Evolutionary conservation across 1,140 invertebrate species (phyloP).

Genomic region (Caenorhabditis remanei): DNA sequence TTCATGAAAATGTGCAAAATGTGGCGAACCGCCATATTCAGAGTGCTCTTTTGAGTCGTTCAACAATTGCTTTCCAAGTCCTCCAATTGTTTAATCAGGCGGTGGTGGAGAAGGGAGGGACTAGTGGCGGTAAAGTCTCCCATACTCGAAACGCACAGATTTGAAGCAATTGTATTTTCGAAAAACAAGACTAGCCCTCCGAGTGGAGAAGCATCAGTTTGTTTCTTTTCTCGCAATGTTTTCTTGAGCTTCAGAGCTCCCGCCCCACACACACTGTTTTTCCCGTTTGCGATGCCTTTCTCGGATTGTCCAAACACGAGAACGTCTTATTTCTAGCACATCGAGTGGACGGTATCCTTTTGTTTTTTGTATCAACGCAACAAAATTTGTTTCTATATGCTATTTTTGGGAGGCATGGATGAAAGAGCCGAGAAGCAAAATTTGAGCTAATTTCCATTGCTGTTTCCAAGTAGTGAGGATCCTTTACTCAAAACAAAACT

Average conservation of each 20-base stretch:
- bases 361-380: conserved; percentile 39
- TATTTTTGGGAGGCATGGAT: conserved; percentile 20
- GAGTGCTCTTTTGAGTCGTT: conserved; percentile 30
- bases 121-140: conserved; percentile 24
- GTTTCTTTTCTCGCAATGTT: conserved; percentile 29
- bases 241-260: neutral
- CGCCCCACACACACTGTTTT: neutral
- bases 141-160: conserved; percentile 49
- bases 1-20: conserved; percentile 31
- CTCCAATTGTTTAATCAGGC: conserved; percentile 55
- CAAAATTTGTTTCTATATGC: conserved; percentile 7
- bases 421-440: neutral
- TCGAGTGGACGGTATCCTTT: conserved; percentile 44
- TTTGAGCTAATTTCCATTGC: neutral
- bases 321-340: conserved; percentile 39
- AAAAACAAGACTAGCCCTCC: conserved; percentile 37
- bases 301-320: conserved; percentile 47
- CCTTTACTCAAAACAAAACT: neutral
- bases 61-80: conserved; percentile 52
- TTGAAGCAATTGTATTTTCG: conserved; percentile 50
- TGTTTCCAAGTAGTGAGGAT: neutral
- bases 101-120: neutral
- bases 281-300: conserved; percentile 33
- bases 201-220: neutral
- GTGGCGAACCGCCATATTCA: conserved; percentile 43